A percentile compares a stretch with the other conserved stretches of the same genome.
Conservation (phyloP, 2,113 vertebrate species). For the rat (Rattus norvegicus) region DNA sequence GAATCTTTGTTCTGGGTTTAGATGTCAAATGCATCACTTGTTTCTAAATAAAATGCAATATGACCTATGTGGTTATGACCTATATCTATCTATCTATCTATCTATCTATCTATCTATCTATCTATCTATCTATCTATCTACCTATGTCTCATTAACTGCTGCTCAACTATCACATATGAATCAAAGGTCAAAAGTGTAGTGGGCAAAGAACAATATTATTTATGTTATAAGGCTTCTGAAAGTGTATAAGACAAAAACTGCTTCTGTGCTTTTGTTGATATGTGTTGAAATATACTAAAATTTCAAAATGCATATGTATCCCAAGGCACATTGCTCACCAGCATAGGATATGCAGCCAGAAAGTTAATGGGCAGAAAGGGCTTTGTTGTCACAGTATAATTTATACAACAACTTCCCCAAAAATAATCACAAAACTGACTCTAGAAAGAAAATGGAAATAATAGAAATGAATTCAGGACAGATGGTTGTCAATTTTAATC, state of each 20-base stretch:
- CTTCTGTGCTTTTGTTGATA: neutral
- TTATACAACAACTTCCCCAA: neutral
- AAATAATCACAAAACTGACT: neutral
- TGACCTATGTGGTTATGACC: neutral
- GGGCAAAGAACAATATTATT: neutral
- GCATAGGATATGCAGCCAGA: neutral
- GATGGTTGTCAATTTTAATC: neutral
- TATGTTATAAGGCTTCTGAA: conserved; percentile 15
- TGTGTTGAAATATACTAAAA: conserved; percentile 43
- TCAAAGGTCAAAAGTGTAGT: conserved; percentile 1
- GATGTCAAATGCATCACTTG: conserved; percentile 30
- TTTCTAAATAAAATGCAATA: conserved; percentile 54
- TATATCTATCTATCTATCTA: neutral
- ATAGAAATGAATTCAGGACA: conserved; percentile 1
- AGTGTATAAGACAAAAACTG: neutral
- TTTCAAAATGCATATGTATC: neutral
- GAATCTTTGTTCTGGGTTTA: conserved; percentile 34
- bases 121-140: neutral
- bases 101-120: neutral
- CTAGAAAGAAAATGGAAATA: conserved; percentile 20
- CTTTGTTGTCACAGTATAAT: neutral
- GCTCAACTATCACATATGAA: neutral
- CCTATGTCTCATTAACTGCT: conserved; percentile 28
- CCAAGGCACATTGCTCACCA: neutral
- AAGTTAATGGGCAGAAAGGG: conserved; percentile 30